A percentile compares a stretch with the other conserved stretches of the same genome.
Conservation (phyloP, 2,113 vertebrate genomes). For the Vanacampus margaritifer region DNA sequence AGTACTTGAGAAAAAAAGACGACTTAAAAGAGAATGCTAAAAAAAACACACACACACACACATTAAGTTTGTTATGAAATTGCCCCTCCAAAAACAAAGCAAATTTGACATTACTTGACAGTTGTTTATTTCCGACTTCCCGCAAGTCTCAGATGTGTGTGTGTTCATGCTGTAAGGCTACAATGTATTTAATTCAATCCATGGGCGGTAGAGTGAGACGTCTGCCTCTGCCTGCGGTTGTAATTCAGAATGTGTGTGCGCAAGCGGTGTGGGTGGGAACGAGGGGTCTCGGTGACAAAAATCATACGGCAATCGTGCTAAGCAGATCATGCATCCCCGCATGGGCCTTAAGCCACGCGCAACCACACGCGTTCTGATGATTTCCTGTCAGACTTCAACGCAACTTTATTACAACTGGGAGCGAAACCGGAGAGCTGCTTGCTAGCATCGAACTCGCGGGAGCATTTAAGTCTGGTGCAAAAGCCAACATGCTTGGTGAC, state of each 20-base stretch:
- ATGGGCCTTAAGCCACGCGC: slow-evolving; percentile 45
- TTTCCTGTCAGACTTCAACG: slow-evolving; percentile 54
- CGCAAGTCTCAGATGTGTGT: background rate
- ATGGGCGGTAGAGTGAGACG: slow-evolving; percentile 15
- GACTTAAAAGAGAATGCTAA: background rate
- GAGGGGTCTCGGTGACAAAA: slow-evolving; percentile 39
- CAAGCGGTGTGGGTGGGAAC: background rate
- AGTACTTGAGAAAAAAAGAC: background rate
- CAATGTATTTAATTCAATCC: slow-evolving; percentile 27
- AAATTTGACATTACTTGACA: background rate
- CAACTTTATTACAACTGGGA: slow-evolving; percentile 51
- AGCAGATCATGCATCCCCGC: slow-evolving; percentile 44
- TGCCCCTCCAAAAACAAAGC: background rate
- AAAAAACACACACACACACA: background rate
- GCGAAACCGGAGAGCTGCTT: slow-evolving; percentile 41
- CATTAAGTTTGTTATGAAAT: background rate
- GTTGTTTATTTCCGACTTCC: background rate
- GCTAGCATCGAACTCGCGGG: slow-evolving; percentile 35
- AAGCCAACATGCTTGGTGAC: slow-evolving; percentile 29
- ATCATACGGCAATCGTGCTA: slow-evolving; percentile 61
- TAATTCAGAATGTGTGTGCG: slow-evolving; percentile 21
- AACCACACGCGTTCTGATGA: slow-evolving; percentile 28
- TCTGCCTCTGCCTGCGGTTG: slow-evolving; percentile 25
- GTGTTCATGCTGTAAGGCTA: background rate
- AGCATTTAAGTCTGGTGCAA: slow-evolving; percentile 39